Evolutionary conservation across 2,797 vertebrate genomes (phyloP).

Genomic region (Tadarida brasiliensis): DNA sequence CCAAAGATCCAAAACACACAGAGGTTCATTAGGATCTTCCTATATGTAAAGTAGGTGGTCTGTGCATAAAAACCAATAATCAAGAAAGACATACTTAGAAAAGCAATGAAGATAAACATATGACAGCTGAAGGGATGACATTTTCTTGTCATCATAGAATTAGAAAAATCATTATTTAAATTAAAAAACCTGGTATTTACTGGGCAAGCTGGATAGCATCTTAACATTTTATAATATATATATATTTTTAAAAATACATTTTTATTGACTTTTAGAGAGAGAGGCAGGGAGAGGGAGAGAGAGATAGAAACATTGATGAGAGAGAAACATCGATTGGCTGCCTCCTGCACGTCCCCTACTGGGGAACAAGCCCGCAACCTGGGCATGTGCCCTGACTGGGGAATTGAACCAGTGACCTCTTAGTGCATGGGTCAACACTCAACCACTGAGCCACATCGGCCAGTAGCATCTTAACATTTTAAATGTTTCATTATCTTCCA

Average conservation of each 20-base stretch:
- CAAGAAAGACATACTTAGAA: conserved; percentile 52
- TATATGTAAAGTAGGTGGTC: neutral
- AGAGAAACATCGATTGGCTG: too few relatives aligned
- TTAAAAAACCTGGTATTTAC: conserved; percentile 39
- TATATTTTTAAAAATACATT: too few relatives aligned
- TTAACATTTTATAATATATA: too few relatives aligned
- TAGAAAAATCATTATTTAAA: conserved; percentile 42
- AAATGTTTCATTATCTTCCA: conserved; percentile 3
- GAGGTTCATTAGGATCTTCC: conserved; percentile 20
- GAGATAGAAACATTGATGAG: too few relatives aligned
- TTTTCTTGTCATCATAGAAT: conserved; percentile 6
- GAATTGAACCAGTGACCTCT: too few relatives aligned
- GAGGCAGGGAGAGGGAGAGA: too few relatives aligned
- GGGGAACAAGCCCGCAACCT: too few relatives aligned
- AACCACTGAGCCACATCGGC: too few relatives aligned
- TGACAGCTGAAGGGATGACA: neutral
- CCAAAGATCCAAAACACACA: neutral
- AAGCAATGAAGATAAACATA: conserved; percentile 15
- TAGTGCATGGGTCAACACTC: too few relatives aligned
- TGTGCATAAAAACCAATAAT: neutral
- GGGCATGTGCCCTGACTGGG: too few relatives aligned
- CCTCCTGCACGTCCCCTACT: too few relatives aligned
- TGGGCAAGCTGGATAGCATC: neutral
- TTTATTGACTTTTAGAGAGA: too few relatives aligned
- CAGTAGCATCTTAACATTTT: conserved; percentile 7